Percentiles rank a stretch among this genome's conserved stretches.
phyloP scores from a whole-genome alignment of 2,797 vertebrate species.

The Dryobates pubescens region DNA sequence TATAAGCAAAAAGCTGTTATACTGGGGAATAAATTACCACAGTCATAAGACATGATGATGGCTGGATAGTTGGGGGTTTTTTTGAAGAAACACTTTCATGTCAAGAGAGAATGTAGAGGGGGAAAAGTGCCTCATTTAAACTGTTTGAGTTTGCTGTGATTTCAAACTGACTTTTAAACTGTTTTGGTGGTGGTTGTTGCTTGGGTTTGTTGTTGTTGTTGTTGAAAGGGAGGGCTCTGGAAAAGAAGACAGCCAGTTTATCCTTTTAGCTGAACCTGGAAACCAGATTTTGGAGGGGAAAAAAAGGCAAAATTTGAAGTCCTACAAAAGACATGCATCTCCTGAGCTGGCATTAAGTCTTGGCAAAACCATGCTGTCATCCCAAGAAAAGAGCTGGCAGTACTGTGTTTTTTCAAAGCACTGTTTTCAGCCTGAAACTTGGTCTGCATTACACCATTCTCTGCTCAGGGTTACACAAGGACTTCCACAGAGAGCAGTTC shows the following conservation, averaged over 20 bases:
- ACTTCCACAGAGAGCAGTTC: not conserved
- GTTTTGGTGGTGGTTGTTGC: no score
- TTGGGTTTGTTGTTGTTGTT: no score
- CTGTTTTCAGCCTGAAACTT: not conserved
- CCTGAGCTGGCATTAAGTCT: not conserved
- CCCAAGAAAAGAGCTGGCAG: not conserved
- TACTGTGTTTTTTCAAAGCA: not conserved
- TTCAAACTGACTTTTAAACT: not conserved
- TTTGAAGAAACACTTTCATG: not conserved
- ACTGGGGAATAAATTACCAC: not conserved
- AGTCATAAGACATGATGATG: not conserved
- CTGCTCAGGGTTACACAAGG: not conserved
- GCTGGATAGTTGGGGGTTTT: no score
- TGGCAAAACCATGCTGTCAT: not conserved
- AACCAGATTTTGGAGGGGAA: not conserved
- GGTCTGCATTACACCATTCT: not conserved
- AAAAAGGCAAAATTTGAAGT: not conserved
- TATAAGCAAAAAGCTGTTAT: not conserved
- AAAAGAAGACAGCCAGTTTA: not conserved
- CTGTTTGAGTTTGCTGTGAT: not conserved
- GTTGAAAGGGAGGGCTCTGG: not conserved
- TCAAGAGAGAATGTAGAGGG: not conserved
- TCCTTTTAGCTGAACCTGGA: not conserved
- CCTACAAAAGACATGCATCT: not conserved
- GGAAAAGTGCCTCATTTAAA: not conserved